Evolutionary conservation across 2,888 invertebrate species (phyloP).

Genomic region (Galerucella calmariensis): DNA sequence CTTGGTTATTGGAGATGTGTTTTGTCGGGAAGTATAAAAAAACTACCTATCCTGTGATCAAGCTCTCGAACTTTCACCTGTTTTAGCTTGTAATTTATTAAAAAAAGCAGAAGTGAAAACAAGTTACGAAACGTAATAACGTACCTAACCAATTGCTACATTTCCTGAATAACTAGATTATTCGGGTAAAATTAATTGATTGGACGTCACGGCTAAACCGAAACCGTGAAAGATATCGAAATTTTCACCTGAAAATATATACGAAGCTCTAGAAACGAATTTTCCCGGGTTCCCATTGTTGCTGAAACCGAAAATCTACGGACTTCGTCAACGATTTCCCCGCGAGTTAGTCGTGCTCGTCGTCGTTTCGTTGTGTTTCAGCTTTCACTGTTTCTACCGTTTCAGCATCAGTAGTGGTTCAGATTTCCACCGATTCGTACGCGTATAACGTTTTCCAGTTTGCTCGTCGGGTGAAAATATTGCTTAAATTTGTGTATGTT

Average conservation of each 20-base stretch:
- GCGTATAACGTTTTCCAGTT: neutral
- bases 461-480: slow-evolving; percentile 3
- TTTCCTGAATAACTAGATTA: slow-evolving; percentile 22
- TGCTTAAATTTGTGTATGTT: neutral
- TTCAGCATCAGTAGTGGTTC: slow-evolving; percentile 11
- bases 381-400: slow-evolving; percentile 14
- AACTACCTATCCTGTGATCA: neutral
- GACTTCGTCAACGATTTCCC: slow-evolving; percentile 20
- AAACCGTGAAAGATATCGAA: slow-evolving; percentile 10
- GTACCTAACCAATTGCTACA: slow-evolving; percentile 11
- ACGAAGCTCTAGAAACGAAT: slow-evolving; percentile 17
- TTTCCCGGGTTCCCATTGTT: slow-evolving; percentile 34
- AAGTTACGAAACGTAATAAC: slow-evolving; percentile 6
- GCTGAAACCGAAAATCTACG: slow-evolving; percentile 17
- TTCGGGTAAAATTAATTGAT: slow-evolving; percentile 14
- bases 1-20: too few species aligned
- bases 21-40: neutral
- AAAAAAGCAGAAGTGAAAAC: neutral
- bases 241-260: slow-evolving; percentile 28
- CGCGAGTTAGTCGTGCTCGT: slow-evolving; percentile 1
- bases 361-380: slow-evolving; percentile 13
- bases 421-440: neutral
- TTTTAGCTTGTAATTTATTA: neutral
- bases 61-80: neutral
- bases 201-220: slow-evolving; percentile 10